Evolutionary conservation across 2,888 invertebrate species (phyloP), one percentile per base, ranked within the genome.

Genomic region (Amphipoea oculea): DNA sequence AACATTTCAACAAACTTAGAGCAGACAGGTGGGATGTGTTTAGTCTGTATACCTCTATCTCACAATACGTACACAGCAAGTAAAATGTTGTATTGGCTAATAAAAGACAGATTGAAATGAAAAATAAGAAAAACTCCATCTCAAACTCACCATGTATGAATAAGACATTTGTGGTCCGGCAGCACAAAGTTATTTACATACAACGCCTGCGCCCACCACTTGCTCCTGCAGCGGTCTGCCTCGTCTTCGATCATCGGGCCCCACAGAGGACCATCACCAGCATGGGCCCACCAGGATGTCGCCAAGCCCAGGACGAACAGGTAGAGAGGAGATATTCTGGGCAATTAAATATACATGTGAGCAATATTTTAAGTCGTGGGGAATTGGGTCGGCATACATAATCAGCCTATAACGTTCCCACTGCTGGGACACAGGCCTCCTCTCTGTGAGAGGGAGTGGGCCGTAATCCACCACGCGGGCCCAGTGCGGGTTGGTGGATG

Each of bases 121-220:
- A 42, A 42, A 42, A n/a, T 66, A n/a, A 67, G 4, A 45, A 40
- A 20, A 70, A 14, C 23, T n/a, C 2, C 7, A 7, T 70, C 9
- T 11, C 0, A 36, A 51, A 86, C 90, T 91, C 67, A 95, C 95
- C 95, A 95, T 0, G 94, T 92, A 51, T 94, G 95, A 45, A 94
- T 87, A 42, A 95, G 90, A 67, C 95, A 95, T 73, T 89, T 90
- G 23, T 92, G 88, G 1, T 94, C 92, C 0, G 92, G 88, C n/a
- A 90, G 69, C 14, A 93, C 85, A 1, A 94, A 83, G 92, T 95
- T 95, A 82, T 92, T 92, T 57, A 94, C 68, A 79, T 90, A 95
- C 3, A 95, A 89, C 40, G 90, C 90, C 68, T 95, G 95, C 20
- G 92, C 76, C 94, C 94, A 94, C 92, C 94, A 94, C 85, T 93